Evolutionary conservation across 2,797 vertebrate species (phyloP), one percentile per base, ranked within the genome.

Genomic region (Microctenopoma stevenorrisi): DNA sequence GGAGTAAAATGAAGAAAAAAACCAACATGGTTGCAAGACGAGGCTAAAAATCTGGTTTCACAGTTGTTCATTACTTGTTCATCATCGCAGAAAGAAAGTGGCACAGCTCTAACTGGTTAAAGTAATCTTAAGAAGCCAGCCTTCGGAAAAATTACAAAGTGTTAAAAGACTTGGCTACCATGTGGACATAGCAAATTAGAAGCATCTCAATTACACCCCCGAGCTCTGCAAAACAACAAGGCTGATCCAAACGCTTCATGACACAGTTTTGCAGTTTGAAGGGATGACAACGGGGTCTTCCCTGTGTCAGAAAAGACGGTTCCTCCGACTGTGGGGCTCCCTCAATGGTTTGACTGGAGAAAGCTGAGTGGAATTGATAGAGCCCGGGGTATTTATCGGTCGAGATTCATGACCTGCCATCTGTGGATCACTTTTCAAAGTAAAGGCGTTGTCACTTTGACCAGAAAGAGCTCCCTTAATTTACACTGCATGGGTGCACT

Each of bases 341-440:
- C 70, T 35, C 14, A 51, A 38, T 54, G 52, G 68, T 50, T 47
- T 80, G 86, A 77, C 78, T 64, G 69, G 43, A 65, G 80, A 68
- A 64, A 77, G 79, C 81, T 79, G 83, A 72, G 55, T 12, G 15
- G 78, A 85, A 86, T 78, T 83, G 80, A 90, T 80, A 69, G 74
- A 72, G 81, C 60, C 35, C 4, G 70, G 58, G 66, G 74, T 76
- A 50, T 85, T 87, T 85, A 86, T 90, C 74, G 50, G 80, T 82
- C 49, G 16, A 77, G 78, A 92, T 92, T 91, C 83, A 91, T 48
- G 62, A 68, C 64, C 75, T 56, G 86, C 72, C 82, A 81, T 84
- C 73, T 52, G 58, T 15, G 73, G 68, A 87, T 90, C 79, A 82
- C 86, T 82, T 84, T 76, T 85, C 76, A 72, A 73, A 72, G 83